These are phyloP conservation scores for Melanotaenia pygmaea DNA, from an alignment of 2,797 vertebrate genomes.

Conservation along the genomic window DNA sequence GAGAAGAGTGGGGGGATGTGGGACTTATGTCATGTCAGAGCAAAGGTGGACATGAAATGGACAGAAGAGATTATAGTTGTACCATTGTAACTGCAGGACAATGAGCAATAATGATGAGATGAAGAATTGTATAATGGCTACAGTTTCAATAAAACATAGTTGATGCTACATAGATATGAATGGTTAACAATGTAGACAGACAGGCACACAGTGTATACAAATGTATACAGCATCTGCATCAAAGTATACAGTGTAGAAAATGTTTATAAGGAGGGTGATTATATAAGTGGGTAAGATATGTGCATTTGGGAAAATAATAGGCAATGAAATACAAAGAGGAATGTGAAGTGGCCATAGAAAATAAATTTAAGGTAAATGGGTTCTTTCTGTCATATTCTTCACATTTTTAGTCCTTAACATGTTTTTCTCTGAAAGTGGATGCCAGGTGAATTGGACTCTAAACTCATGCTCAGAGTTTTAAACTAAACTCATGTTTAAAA, in stretches of 20 bases:
- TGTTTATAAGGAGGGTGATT: constrained; percentile 65
- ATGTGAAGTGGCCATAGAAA: constrained; percentile 57
- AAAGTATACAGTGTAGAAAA: constrained; percentile 72
- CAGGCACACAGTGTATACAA: constrained; percentile 67
- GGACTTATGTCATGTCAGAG: neutral
- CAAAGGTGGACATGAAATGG: constrained; percentile 13
- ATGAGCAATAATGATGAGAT: constrained; percentile 78
- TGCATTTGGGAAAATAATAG: constrained; percentile 40
- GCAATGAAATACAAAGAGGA: constrained; percentile 60
- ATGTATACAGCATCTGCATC: constrained; percentile 66
- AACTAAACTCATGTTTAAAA: constrained; percentile 25
- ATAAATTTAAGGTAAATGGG: constrained; percentile 58
- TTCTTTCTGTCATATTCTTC: neutral
- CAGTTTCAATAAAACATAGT: constrained; percentile 81
- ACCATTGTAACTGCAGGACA: constrained; percentile 72
- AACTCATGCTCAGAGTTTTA: constrained; percentile 8
- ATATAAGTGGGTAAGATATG: constrained; percentile 71
- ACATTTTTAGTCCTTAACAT: neutral
- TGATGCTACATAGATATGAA: constrained; percentile 79
- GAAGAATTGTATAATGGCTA: constrained; percentile 75
- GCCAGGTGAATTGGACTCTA: constrained; percentile 32
- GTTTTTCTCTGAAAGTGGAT: constrained; percentile 10
- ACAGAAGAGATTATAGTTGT: constrained; percentile 70
- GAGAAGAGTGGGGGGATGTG: neutral
- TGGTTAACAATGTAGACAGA: constrained; percentile 77